Conservation (phyloP, 2,888 invertebrate genomes). For the Tenthredo amoena region DNA sequence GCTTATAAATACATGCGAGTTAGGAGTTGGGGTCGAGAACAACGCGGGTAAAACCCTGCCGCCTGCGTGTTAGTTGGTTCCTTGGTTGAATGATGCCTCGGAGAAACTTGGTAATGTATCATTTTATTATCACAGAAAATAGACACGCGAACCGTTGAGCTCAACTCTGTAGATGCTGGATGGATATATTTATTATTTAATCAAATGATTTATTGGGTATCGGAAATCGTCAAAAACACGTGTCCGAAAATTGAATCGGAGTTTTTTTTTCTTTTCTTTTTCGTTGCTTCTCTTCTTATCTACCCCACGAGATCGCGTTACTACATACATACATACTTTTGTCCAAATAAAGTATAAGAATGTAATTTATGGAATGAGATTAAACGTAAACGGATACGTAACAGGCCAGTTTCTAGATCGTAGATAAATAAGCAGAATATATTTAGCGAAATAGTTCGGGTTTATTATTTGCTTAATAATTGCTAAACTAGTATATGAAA, state of each 20-base stretch:
- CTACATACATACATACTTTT: background rate
- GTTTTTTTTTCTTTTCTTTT: background rate
- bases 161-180: no score
- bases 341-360: background rate
- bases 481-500: background rate
- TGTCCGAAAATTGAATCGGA: background rate
- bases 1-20: constrained; percentile 32
- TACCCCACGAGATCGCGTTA: background rate
- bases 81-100: background rate
- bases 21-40: constrained; percentile 14
- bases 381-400: background rate
- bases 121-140: background rate
- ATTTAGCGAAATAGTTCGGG: background rate
- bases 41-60: background rate
- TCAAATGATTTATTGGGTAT: no score
- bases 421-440: background rate
- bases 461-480: background rate
- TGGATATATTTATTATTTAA: no score
- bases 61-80: background rate
- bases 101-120: background rate
- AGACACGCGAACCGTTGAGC: no score
- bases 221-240: background rate
- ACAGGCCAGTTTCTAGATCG: constrained; percentile 7
- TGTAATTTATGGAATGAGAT: constrained; percentile 24
- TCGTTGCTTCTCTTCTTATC: background rate